Percentiles rank a stretch among this genome's conserved stretches.
These are phyloP conservation scores for Augochlora pura DNA, from an alignment of 1,140 invertebrate genomes.

Conservation along the genomic window DNA sequence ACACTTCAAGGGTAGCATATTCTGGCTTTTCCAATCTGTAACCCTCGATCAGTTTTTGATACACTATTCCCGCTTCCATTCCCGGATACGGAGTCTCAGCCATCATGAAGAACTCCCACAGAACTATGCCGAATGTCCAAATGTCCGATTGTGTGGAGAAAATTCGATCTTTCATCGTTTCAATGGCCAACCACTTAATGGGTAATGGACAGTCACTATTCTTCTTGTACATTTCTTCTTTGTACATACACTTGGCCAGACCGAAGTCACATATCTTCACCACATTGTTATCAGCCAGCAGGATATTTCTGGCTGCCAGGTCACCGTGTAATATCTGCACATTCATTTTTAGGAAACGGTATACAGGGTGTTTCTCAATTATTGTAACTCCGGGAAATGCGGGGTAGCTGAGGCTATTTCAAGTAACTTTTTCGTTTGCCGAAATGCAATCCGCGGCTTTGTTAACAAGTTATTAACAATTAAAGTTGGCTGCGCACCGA, in stretches of 20 bases:
- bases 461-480: too few relatives aligned
- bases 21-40: constrained; percentile 93
- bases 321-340: constrained; percentile 93
- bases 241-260: constrained; percentile 95
- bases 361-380: too few relatives aligned
- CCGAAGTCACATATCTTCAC: constrained; percentile 99
- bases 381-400: too few relatives aligned
- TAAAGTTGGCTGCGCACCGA: too few relatives aligned
- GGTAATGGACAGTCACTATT: constrained; percentile 90
- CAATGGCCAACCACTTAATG: too few relatives aligned
- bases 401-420: too few relatives aligned
- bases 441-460: too few relatives aligned
- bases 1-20: constrained; percentile 89
- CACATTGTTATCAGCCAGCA: constrained; percentile 93
- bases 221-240: constrained; percentile 96
- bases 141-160: too few relatives aligned
- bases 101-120: constrained; percentile 97
- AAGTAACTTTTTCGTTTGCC: too few relatives aligned
- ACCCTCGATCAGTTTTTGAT: constrained; percentile 89
- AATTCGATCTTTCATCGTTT: too few relatives aligned
- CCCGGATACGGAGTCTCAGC: constrained; percentile 93
- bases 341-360: not conserved
- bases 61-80: constrained; percentile 87
- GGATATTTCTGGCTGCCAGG: constrained; percentile 96
- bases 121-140: constrained; percentile 94